Base-by-base conservation (phyloP, 1,140 invertebrate species). In the Sycophaga agraensis region DNA sequence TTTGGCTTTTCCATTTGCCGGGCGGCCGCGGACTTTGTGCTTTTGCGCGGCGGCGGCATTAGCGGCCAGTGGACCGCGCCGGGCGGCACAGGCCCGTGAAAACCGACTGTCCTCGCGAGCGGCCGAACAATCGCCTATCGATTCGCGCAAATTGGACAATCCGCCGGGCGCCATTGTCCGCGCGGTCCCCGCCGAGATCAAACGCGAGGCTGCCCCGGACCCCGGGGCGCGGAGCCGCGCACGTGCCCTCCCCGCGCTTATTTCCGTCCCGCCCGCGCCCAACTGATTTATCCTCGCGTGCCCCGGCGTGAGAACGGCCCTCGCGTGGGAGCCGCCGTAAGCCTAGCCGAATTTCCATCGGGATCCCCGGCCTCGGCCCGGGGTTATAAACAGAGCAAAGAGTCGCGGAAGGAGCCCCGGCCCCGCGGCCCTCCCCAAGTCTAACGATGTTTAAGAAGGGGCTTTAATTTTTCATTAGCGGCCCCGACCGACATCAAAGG, bases 401-500 rank as follows among this genome's bases (percentile, higher is more conserved):
- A 53, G 26, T 31, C 58, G 39, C 26, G 19, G 34, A 35, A 21
- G 43, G 49, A 58, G 22, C 17, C n/a, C 39, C 50, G 43, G 57
- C 50, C n/a, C 4, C 8, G 21, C 35, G 61, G 40, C 31, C 31
- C 63, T 72, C 68, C 66, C 72, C 70, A 72, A 73, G 73, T 78
- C 74, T 79, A 78, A 79, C 77, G 76, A 80, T 79, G 75, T 81
- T 81, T 79, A 79, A 81, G 75, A 69, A 76, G 72, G 76, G 74
- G 73, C 75, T 79, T 80, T 78, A 80, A 80, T 79, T 80, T 81
- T 80, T 81, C 78, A 80, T 80, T 80, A 78, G 73, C 69, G 75
- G 39, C 71, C 43, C 64, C 72, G 68, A 66, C 65, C 64, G 65
- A 79, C 72, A 75, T 80, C 77, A 79, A 80, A 80, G 73, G 66